Conservation (phyloP, 2,888 invertebrate genomes). For the Trichopoda pennipes region DNA sequence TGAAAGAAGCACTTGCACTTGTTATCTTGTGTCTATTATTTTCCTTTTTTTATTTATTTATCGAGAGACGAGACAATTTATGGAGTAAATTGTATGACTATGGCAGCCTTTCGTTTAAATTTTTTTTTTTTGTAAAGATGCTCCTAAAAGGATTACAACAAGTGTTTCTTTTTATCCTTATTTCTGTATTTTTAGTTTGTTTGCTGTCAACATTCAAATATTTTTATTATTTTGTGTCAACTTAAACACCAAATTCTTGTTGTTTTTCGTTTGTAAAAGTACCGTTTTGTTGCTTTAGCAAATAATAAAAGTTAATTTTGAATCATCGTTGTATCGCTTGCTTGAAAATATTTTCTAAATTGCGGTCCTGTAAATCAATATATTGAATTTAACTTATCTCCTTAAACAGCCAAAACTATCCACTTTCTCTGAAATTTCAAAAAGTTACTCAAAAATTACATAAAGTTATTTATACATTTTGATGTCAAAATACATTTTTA, state of each 20-base stretch:
- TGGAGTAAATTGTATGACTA: conserved; percentile 42
- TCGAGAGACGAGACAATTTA: conserved; percentile 48
- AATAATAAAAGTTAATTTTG: background rate
- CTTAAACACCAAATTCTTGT: background rate
- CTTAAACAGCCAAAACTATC: too few species aligned
- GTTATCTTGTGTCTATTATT: conserved; percentile 33
- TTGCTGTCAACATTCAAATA: conserved; percentile 41
- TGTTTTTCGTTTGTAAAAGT: background rate
- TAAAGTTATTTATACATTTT: too few species aligned
- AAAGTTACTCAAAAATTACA: too few species aligned
- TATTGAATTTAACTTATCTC: too few species aligned
- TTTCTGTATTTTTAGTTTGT: background rate
- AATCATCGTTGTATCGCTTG: conserved; percentile 6
- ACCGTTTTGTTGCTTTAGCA: conserved; percentile 12
- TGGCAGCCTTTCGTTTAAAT: conserved; percentile 47
- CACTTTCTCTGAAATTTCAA: too few species aligned
- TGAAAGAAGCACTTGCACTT: conserved; percentile 59
- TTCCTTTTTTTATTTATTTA: conserved; percentile 32
- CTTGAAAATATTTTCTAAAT: background rate
- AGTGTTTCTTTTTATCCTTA: background rate
- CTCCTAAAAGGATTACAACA: conserved; percentile 17
- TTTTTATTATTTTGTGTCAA: conserved; percentile 63
- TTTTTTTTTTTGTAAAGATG: conserved; percentile 31
- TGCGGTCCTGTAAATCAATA: background rate
- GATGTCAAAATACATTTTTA: too few species aligned